Evolutionary conservation across 2,113 vertebrate genomes (phyloP), one percentile per base, ranked within the genome.

Genomic region (Oenanthe oenanthe): DNA sequence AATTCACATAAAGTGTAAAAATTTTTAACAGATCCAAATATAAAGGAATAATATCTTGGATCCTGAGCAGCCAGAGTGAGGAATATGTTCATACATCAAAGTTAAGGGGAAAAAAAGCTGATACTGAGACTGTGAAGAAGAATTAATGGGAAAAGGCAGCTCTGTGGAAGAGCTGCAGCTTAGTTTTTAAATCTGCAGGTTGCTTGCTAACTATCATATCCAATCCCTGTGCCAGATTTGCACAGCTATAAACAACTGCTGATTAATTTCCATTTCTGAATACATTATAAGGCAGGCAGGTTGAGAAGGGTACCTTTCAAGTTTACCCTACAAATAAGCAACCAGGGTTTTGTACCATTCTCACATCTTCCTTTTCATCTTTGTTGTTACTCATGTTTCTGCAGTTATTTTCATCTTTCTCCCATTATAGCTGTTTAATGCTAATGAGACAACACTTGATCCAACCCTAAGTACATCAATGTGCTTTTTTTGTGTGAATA

Each of bases 241-340:
- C 67, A 80, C 62, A 29, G 40, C 57, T 68, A 66, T 42, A 94
- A 87, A 82, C 58, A 93, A 50, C 83, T 76, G 58, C 72, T 71
- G 76, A 77, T 88, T 95, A 86, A 94, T 91, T 94, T 90, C 74
- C 54, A 76, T 73, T 67, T 70, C 60, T 85, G 79, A 95, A 90
- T 50, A 66, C 24, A 45, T 89, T 53, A 66, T 13, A 84, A 85
- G 13, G 24, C 47, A 67, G 57, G 34, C 2, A 2, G 20, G 32
- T 74, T 90, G 67, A 74, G 24, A 88, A 90, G 65, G 51, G 60
- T 63, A 88, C 56, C 83, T 93, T 93, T 93, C 63, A 94, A 93
- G 90, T 83, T 90, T 72, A 77, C 60, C 68, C 42, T 56, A 67
- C 83, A 93, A 88, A 80, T 63, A 85, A 83, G 36, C n/a, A 88